Conservation (phyloP, 2,797 vertebrate species). For the Trichosurus vulpecula region DNA sequence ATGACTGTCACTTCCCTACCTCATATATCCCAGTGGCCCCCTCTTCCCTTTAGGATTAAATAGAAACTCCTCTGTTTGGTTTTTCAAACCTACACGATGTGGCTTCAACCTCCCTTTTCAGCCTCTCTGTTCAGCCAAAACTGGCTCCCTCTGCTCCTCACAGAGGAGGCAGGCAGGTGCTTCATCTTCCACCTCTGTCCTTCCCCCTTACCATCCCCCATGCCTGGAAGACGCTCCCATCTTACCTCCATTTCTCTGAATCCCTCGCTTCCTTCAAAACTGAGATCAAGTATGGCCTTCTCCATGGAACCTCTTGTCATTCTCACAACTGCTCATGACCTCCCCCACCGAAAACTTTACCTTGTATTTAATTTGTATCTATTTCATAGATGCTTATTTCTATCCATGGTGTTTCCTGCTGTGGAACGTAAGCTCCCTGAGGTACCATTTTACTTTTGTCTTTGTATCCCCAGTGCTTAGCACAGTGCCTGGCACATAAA, state of each 20-base stretch:
- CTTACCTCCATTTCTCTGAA: not conserved
- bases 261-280: not conserved
- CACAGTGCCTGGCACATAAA: not conserved
- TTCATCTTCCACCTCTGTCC: not conserved
- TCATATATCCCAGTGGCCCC: not conserved
- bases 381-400: not conserved
- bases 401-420: not conserved
- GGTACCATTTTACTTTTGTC: not conserved
- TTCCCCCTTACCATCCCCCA: not conserved
- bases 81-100: not conserved
- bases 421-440: not conserved
- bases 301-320: not conserved
- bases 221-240: not conserved
- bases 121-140: not conserved
- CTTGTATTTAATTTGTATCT: not conserved
- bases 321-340: not conserved
- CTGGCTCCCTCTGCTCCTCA: not conserved
- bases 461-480: not conserved
- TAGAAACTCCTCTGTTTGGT: not conserved
- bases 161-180: not conserved
- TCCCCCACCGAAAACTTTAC: not conserved
- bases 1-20: not conserved
- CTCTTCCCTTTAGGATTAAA: not conserved
- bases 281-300: not conserved
- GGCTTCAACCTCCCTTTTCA: not conserved